These are phyloP conservation scores for Brachionus asplanchnoidis DNA, from an alignment of 1,140 invertebrate genomes.

Conservation along the genomic window DNA sequence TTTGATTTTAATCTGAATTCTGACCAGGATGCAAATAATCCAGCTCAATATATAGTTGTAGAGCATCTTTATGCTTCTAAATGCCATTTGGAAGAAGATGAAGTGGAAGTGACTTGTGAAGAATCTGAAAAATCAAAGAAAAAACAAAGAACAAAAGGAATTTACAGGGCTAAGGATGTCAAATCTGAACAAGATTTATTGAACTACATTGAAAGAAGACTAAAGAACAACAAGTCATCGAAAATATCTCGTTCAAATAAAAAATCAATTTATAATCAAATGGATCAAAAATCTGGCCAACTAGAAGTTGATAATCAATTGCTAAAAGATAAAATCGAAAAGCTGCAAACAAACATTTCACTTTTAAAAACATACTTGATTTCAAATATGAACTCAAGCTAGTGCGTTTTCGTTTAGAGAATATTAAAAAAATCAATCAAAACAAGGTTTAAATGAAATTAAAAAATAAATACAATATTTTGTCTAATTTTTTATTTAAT, in stretches of 20 bases:
- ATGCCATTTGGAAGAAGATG: background rate
- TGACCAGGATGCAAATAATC: background rate
- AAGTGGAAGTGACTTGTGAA: background rate
- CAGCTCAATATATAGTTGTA: background rate
- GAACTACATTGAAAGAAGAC: slow-evolving; percentile 46
- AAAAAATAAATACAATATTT: too few relatives aligned
- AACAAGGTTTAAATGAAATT: background rate
- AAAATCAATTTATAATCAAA: slow-evolving; percentile 50
- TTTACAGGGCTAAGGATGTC: slow-evolving; percentile 10
- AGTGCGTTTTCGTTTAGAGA: background rate
- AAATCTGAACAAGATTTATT: slow-evolving; percentile 18
- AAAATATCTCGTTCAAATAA: slow-evolving; percentile 50
- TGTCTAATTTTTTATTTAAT: too few relatives aligned
- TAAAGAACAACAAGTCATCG: slow-evolving; percentile 55
- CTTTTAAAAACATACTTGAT: slow-evolving; percentile 50
- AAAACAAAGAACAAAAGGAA: slow-evolving; percentile 7
- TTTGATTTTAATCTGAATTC: background rate
- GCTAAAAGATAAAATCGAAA: slow-evolving; percentile 47
- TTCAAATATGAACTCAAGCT: slow-evolving; percentile 43
- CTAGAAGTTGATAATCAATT: slow-evolving; percentile 48
- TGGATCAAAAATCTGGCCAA: slow-evolving; percentile 49
- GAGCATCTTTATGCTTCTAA: background rate
- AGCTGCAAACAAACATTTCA: slow-evolving; percentile 50
- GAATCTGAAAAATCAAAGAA: background rate
- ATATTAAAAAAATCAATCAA: background rate